A percentile compares a stretch with the other conserved stretches of the same genome.
phyloP scores from a whole-genome alignment of 2,797 vertebrate genomes.

The Spea hammondii region DNA sequence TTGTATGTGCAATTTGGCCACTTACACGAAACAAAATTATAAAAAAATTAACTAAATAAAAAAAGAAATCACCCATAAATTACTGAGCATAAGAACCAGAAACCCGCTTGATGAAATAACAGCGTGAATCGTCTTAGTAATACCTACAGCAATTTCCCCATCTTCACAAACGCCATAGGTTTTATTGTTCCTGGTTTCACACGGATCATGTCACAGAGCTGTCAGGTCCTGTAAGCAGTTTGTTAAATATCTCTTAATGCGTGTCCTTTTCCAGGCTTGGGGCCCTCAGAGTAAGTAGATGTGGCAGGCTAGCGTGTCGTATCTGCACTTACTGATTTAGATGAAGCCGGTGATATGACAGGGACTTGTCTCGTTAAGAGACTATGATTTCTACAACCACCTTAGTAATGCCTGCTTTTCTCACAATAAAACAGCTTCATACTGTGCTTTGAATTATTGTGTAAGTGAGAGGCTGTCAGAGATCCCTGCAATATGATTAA shows the following conservation, averaged over 20 bases:
- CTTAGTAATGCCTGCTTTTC: slow-evolving; percentile 22
- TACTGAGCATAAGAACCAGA: slow-evolving; percentile 38
- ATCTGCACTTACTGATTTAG: slow-evolving; percentile 51
- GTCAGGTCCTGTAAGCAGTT: slow-evolving; percentile 49
- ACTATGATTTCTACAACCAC: slow-evolving; percentile 21
- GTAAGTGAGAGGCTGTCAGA: slow-evolving; percentile 1
- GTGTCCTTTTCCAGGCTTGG: slow-evolving; percentile 45
- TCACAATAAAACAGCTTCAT: slow-evolving; percentile 18
- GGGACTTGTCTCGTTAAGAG: slow-evolving; percentile 38
- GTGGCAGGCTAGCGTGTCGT: slow-evolving; percentile 53
- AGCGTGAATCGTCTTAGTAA: slow-evolving; percentile 49
- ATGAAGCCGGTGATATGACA: slow-evolving; percentile 34
- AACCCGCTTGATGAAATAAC: slow-evolving; percentile 32
- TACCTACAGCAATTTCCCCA: slow-evolving; percentile 48
- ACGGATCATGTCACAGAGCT: slow-evolving; percentile 54
- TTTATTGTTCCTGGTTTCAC: slow-evolving; percentile 49
- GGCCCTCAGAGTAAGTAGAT: slow-evolving; percentile 53
- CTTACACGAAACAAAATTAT: too few species aligned
- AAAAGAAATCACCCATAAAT: slow-evolving; percentile 21
- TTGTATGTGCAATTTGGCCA: too few species aligned
- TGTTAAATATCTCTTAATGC: slow-evolving; percentile 53
- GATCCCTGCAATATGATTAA: slow-evolving; percentile 22
- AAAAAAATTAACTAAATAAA: background rate
- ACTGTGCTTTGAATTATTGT: slow-evolving; percentile 39
- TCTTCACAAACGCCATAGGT: slow-evolving; percentile 35